Evolutionary conservation across 2,113 vertebrate species (phyloP), one percentile per base, ranked within the genome.

Genomic region (Penelope pileata): DNA sequence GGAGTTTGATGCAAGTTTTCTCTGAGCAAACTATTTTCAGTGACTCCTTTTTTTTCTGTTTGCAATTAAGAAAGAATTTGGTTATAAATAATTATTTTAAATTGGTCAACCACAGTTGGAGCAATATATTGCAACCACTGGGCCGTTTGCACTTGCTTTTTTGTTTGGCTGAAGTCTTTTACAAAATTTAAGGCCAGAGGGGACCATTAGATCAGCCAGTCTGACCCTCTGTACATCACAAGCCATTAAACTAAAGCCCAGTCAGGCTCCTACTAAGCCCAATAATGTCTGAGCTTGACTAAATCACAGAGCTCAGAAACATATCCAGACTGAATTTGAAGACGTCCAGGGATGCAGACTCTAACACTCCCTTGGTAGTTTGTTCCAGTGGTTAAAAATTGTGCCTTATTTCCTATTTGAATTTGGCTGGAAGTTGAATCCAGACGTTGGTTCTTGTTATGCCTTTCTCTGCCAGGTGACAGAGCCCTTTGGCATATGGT

Each of bases 381-480:
- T 85, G 47, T 70, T 93, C 83, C 51, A 93, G 63, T 86, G 76
- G 43, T 93, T 94, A 92, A 92, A 94, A 92, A 40, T 67, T 83
- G 76, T 86, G 73, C 38, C 80, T 94, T 88, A 63, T 91, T 96
- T 95, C 92, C 86, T 88, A 50, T 83, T 86, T 81, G 42, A 94
- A 88, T 95, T 80, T 93, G 63, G 8, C 72, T 91, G 48, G 47
- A 83, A 90, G 54, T 13, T 51, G 76, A 70, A 93, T 81, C 56
- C 68, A 90, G 86, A 30, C 29, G 73, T 76, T 23, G 29, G 38
- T 92, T 83, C 51, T 81, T 74, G 51, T 90, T 91, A 67, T 4
- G 6, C 34, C 43, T 94, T 91, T 80, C 47, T 80, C 54, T 88
- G 83, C 32, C 90, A 90, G 76, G 34, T 83, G 76, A 94, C 64